phyloP scores from a whole-genome alignment of 2,113 vertebrate genomes.

The Myrmophylax atrothorax region DNA sequence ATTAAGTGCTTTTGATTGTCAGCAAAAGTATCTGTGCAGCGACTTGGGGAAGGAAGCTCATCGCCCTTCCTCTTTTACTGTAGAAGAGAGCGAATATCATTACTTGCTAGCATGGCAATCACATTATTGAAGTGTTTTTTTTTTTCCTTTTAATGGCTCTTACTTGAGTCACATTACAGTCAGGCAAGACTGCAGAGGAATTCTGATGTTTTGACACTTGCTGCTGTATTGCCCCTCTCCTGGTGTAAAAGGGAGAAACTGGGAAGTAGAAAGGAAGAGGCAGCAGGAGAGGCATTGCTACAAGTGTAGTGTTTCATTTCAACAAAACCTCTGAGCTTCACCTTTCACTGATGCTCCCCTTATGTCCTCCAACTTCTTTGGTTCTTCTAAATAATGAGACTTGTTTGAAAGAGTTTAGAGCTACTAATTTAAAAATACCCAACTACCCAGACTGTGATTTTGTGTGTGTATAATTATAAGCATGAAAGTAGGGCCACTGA shows the following conservation, averaged over 20 bases:
- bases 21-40: background rate
- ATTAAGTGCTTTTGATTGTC: slow-evolving; percentile 38
- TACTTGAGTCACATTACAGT: background rate
- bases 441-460: background rate
- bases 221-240: background rate
- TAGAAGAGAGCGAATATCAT: background rate
- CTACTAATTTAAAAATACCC: background rate
- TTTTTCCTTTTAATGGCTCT: background rate
- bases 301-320: background rate
- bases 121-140: background rate
- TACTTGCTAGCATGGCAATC: background rate
- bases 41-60: background rate
- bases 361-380: background rate
- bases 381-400: background rate
- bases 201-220: background rate
- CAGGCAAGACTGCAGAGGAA: background rate
- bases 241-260: background rate
- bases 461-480: background rate
- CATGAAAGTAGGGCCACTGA: background rate
- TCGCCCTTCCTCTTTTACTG: background rate
- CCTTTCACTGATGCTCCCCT: background rate
- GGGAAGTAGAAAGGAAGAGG: background rate
- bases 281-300: background rate
- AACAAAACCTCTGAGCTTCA: background rate
- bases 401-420: background rate